Evolutionary conservation across 2,797 vertebrate species (phyloP).

Genomic region (Galago senegalensis): DNA sequence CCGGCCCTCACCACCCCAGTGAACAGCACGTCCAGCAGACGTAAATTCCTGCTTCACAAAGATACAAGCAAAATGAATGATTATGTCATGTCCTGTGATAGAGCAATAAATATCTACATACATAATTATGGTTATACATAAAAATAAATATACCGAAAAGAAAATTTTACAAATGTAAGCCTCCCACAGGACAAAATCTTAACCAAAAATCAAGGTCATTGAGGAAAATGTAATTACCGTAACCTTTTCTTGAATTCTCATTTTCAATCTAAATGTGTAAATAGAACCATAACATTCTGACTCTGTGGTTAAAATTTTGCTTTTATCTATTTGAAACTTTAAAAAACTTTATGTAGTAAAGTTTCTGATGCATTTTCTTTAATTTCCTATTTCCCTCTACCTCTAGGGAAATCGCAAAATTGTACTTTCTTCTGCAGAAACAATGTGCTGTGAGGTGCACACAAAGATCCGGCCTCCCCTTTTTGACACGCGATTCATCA

Average conservation of each 20-base stretch:
- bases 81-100: background rate
- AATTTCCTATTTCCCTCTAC: constrained; percentile 29
- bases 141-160: background rate
- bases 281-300: background rate
- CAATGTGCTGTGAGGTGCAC: background rate
- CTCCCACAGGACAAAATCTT: constrained; percentile 34
- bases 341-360: background rate
- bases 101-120: background rate
- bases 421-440: constrained; percentile 1
- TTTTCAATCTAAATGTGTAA: background rate
- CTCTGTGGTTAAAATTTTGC: background rate
- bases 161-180: constrained; percentile 50
- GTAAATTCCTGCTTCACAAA: background rate
- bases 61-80: background rate
- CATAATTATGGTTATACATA: background rate
- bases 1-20: background rate
- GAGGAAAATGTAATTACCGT: constrained; percentile 33
- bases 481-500: constrained; percentile 65
- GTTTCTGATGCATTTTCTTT: background rate
- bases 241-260: constrained; percentile 14
- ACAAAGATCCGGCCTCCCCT: background rate
- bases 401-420: constrained; percentile 26
- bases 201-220: background rate
- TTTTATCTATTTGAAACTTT: constrained; percentile 39
- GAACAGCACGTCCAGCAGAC: background rate